These are phyloP conservation scores for Plebejus anna DNA, from an alignment of 2,888 invertebrate genomes.

Conservation along the genomic window DNA sequence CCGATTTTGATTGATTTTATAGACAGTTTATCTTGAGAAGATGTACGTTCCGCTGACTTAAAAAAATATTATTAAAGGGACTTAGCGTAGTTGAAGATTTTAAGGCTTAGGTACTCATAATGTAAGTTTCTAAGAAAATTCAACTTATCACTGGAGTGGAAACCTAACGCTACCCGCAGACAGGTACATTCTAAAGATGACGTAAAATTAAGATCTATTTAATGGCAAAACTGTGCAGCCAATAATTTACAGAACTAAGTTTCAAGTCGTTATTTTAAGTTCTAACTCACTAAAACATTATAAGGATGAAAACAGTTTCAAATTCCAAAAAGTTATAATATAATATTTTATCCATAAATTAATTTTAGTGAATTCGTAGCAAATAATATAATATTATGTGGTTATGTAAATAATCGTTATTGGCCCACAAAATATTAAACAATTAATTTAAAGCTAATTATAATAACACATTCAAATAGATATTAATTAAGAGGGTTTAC, in stretches of 20 bases:
- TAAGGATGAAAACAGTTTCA: not conserved
- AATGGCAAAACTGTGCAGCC: conserved; percentile 21
- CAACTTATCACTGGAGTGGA: not conserved
- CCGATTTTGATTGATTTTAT: too few relatives aligned
- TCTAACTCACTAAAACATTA: not conserved
- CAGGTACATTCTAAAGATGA: conserved; percentile 5
- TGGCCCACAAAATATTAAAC: too few relatives aligned
- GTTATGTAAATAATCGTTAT: too few relatives aligned
- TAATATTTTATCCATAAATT: too few relatives aligned
- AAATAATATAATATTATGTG: too few relatives aligned
- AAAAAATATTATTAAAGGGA: too few relatives aligned
- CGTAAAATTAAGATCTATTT: conserved; percentile 18
- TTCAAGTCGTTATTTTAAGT: not conserved
- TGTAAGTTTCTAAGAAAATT: not conserved
- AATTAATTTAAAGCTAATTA: too few relatives aligned
- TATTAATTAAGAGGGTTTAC: too few relatives aligned
- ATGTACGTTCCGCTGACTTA: too few relatives aligned
- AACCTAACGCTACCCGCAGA: not conserved
- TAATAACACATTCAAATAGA: too few relatives aligned
- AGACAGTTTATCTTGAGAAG: too few relatives aligned
- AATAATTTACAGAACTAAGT: conserved; percentile 13
- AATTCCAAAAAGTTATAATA: not conserved
- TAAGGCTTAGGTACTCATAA: not conserved
- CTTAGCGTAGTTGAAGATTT: not conserved
- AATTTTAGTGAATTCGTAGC: too few relatives aligned